A percentile compares a stretch with the other conserved stretches of the same genome.
phyloP scores from a whole-genome alignment of 2,113 vertebrate species.

The Synodontis membranacea region DNA sequence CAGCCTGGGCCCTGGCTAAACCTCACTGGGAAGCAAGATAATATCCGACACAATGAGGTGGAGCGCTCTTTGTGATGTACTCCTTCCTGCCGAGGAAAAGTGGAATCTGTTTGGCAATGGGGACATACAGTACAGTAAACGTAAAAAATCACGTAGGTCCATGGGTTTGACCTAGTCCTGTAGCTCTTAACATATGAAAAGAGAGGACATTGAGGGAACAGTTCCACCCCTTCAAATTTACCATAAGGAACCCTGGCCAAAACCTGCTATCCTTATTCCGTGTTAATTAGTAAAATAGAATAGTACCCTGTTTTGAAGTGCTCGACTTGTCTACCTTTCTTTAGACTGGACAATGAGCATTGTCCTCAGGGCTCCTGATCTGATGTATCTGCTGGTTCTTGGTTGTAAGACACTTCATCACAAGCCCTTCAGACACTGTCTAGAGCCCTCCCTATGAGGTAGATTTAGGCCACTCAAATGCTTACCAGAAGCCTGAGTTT shows the following conservation, averaged over 20 bases:
- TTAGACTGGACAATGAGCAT: not conserved
- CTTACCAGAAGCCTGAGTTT: not conserved
- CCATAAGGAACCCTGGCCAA: not conserved
- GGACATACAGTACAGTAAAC: not conserved
- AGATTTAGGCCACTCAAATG: not conserved
- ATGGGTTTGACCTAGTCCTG: not conserved
- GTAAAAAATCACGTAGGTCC: not conserved
- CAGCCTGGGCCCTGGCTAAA: not conserved
- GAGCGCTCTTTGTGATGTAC: not conserved
- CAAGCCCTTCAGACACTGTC: not conserved
- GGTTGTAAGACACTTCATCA: not conserved
- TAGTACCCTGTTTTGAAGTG: not conserved
- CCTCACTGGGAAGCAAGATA: not conserved
- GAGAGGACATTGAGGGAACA: not conserved
- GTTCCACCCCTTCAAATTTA: not conserved
- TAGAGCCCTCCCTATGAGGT: not conserved
- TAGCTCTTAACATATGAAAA: not conserved
- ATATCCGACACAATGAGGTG: not conserved
- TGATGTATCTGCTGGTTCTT: not conserved
- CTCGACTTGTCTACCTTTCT: not conserved
- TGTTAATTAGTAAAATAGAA: not conserved
- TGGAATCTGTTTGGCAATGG: not conserved
- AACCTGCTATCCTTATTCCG: not conserved
- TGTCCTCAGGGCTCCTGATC: not conserved
- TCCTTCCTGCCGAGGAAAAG: not conserved